Evolutionary conservation across 2,113 vertebrate genomes (phyloP), one percentile per base, ranked within the genome.

Genomic region (Typhlomys cinereus): DNA sequence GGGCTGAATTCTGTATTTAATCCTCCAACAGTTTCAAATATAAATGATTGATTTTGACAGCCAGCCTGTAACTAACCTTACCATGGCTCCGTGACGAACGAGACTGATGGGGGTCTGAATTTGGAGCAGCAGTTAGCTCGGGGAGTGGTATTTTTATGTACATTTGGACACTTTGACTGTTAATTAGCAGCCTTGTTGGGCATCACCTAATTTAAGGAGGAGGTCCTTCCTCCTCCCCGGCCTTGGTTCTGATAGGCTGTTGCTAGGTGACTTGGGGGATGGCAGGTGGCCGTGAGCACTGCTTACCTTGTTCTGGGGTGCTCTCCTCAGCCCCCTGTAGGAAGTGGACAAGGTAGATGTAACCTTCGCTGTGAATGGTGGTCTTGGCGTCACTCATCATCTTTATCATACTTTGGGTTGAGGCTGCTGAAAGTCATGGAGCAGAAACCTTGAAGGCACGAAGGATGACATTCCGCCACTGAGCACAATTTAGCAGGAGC

Each of bases 1-100:
- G 39, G 69, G n/a, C 11, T 46, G 46, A 36, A 13, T 61, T 76
- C 78, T n/a, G 15, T 25, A 39, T 61, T 87, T 62, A 93, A 44
- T 41, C 70, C 54, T 86, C 39, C 25, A 25, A 57, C 64, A 2
- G 29, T 81, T 91, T 90, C 75, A 50, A 50, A 71, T 62, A 50
- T 31, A 75, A 81, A 25, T 8, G 27, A 54, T 76, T 57, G 84
- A 48, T 92, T 70, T 85, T 73, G 92, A 57, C 62, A 48, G 41
- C 62, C 61, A 29, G 29, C 54, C 0, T 2, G 44, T 70, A 80
- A 75, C 15, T 27, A 80, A 39, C 67, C 4, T 90, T 31, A 4
- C 17, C 34, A 76, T 7, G 1, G 54, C 48, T 14, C 46, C 5
- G n/a, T n/a, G n/a, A n/a, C n/a, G n/a, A n/a, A 0, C 25, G 23